These are phyloP conservation scores for Nesogale talazaci DNA, from an alignment of 2,113 vertebrate species.

Conservation along the genomic window DNA sequence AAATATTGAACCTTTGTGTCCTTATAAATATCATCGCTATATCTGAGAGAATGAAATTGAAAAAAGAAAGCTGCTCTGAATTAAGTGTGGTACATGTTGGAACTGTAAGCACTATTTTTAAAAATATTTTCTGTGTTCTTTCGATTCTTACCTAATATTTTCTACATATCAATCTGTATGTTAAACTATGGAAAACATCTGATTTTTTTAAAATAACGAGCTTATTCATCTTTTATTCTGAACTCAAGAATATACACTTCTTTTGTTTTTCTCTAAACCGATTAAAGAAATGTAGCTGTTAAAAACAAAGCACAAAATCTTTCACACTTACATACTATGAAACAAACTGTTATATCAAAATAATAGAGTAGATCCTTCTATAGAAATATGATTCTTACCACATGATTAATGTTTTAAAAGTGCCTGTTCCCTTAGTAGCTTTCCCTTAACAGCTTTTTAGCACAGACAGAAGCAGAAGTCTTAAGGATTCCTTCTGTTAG, in stretches of 20 bases:
- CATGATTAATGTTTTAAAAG: neutral
- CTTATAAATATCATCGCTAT: neutral
- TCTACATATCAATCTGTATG: neutral
- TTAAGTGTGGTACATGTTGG: neutral
- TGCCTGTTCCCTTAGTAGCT: neutral
- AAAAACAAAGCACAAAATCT: neutral
- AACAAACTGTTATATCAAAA: slow-evolving; percentile 31
- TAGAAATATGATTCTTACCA: neutral
- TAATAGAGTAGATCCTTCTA: slow-evolving; percentile 15
- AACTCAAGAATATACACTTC: too few relatives aligned
- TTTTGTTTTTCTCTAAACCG: slow-evolving; percentile 28
- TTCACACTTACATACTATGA: slow-evolving; percentile 60
- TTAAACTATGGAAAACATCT: neutral
- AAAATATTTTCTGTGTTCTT: neutral
- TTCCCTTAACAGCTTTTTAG: too few relatives aligned
- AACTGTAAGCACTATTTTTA: neutral
- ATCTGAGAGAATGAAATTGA: neutral
- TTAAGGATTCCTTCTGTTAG: too few relatives aligned
- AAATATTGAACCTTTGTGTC: neutral
- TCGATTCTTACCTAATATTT: neutral
- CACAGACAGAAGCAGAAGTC: too few relatives aligned
- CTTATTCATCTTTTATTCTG: neutral
- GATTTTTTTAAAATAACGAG: slow-evolving; percentile 15
- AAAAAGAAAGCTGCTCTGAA: neutral
- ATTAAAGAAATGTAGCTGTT: neutral